Base-by-base conservation (phyloP, 2,888 invertebrate genomes). In the Platerodrilus igneus region DNA sequence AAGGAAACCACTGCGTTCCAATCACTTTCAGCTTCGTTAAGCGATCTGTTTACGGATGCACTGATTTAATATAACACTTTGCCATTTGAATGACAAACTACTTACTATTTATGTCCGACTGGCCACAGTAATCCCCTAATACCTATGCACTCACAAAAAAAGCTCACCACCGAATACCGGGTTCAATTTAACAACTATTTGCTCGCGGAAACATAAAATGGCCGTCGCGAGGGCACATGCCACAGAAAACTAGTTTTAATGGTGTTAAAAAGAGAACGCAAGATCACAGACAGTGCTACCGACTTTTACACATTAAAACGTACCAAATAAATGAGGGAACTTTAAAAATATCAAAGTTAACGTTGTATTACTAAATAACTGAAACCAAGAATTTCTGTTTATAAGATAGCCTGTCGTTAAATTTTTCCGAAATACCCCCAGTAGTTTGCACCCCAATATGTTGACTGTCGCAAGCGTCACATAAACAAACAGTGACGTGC, bases 211-310 rank as follows among this genome's bases (percentile, higher is more conserved):
- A 76, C 75, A 69, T 75, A 78, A 78, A 78, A 78, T 78, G 78
- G 78, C 78, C 75, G 78, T 76, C 75, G 69, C 72, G 70, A n/a
- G 72, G 76, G 76, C 77, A 77, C 77, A 77, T 77, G 77, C 77
- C 76, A 76, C 71, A 65, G 69, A 72, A 67, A 70, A 69, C 70
- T 66, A 60, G 73, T 71, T 73, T 73, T 72, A 67, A 70, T 70
- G 70, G 71, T 55, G 59, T 52, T 57, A 58, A 59, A 63, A 56
- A 58, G 61, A 63, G 61, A 62, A 49, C 55, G 55, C 57, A 57
- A 53, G 51, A 55, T 54, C 40, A 42, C 38, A 20, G 9, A 16
- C 35, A 14, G 43, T 57, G 50, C 53, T 57, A 63, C 57, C 60
- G 53, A 52, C 64, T 50, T 38, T 47, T 45, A 39, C 38, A 35